Conservation (phyloP, 2,888 invertebrate genomes). For the Heliothis peltigera region DNA sequence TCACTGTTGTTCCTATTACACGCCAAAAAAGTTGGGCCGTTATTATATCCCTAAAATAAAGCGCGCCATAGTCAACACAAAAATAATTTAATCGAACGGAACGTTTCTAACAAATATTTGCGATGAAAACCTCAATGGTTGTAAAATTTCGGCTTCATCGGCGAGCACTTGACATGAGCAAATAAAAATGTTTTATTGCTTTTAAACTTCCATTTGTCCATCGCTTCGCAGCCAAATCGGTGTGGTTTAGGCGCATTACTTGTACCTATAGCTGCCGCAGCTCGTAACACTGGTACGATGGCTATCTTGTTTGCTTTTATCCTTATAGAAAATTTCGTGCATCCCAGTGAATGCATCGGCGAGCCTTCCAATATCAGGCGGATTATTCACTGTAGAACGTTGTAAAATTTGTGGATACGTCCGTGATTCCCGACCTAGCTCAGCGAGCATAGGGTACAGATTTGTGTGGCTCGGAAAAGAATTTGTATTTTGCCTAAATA, state of each 20-base stretch:
- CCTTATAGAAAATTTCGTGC: constrained; percentile 90
- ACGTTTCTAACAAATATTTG: constrained; percentile 73
- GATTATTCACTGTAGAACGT: constrained; percentile 86
- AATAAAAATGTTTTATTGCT: constrained; percentile 77
- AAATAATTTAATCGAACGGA: constrained; percentile 70
- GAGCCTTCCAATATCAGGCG: constrained; percentile 88
- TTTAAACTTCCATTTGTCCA: constrained; percentile 70
- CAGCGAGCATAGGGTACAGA: constrained; percentile 67
- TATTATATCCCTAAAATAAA: constrained; percentile 63
- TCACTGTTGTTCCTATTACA: constrained; percentile 78
- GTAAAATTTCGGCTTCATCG: constrained; percentile 74
- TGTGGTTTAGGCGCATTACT: constrained; percentile 60
- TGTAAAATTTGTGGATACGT: constrained; percentile 73
- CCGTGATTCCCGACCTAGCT: constrained; percentile 70
- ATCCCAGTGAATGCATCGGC: constrained; percentile 88
- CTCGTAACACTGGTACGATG: constrained; percentile 84
- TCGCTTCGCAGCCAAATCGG: constrained; percentile 64
- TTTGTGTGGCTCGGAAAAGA: constrained; percentile 69
- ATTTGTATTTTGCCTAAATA: constrained; percentile 88
- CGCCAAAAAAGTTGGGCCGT: constrained; percentile 76
- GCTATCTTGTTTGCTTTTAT: constrained; percentile 90
- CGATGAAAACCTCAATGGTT: constrained; percentile 72
- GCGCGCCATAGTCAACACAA: constrained; percentile 63
- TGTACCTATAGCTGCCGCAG: constrained; percentile 60
- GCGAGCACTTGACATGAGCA: constrained; percentile 71